Evolutionary conservation across 2,888 invertebrate species (phyloP).

Genomic region (Stenotaenia linearis): DNA sequence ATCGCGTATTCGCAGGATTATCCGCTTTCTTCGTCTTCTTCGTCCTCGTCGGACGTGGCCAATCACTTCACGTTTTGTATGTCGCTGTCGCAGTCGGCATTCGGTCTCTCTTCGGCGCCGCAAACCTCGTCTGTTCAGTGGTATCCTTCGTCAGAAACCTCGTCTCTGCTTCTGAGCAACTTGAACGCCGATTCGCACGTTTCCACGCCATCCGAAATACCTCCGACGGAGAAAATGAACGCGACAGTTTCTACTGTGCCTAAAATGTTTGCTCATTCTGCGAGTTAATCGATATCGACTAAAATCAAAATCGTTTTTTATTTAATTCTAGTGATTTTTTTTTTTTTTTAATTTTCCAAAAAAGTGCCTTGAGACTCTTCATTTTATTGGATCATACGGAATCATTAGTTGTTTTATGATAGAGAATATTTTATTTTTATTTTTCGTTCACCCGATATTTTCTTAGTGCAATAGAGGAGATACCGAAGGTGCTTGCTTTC

Average conservation of each 20-base stretch:
- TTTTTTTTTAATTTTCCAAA: too few relatives aligned
- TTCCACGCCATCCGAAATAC: too few relatives aligned
- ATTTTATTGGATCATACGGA: too few relatives aligned
- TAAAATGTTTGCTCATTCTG: background rate
- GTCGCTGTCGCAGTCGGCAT: background rate
- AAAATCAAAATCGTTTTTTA: too few relatives aligned
- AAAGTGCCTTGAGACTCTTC: too few relatives aligned
- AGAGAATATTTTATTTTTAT: too few relatives aligned
- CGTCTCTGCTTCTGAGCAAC: background rate
- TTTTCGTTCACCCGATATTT: too few relatives aligned
- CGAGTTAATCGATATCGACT: too few relatives aligned
- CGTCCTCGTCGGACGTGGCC: background rate
- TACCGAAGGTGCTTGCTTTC: too few relatives aligned
- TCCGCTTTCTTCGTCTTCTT: background rate
- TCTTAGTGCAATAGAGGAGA: too few relatives aligned
- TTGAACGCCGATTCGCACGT: background rate
- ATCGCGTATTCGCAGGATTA: background rate
- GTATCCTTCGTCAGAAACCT: background rate
- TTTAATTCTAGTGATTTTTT: too few relatives aligned
- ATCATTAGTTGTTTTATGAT: too few relatives aligned
- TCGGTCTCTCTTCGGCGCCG: background rate
- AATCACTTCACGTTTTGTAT: background rate
- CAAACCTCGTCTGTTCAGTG: background rate
- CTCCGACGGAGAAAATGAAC: background rate
- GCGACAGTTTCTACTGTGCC: background rate